Base-by-base conservation (phyloP, 2,113 vertebrate genomes). In the Acrocephalus kingi region DNA sequence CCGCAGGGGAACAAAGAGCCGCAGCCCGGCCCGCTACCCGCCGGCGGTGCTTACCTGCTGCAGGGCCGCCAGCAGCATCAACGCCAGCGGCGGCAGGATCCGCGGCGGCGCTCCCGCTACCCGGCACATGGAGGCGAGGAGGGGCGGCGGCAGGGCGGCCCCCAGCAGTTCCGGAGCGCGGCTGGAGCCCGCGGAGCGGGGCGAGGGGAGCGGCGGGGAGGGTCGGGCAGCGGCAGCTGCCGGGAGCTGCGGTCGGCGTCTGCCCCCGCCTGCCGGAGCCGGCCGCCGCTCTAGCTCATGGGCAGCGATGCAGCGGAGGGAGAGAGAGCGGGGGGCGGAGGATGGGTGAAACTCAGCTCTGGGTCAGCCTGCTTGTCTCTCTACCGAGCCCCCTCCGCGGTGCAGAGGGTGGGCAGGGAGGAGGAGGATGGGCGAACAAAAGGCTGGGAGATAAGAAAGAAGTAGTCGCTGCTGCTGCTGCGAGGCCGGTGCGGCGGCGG, bases 41-140 rank as follows among this genome's bases (percentile, higher is more conserved):
- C 82, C 92, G 63, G 87, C 79, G 55, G 71, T n/a, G 73, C 91
- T 95, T 98, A 98, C 98, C 98, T 98, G 98, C 87, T 96, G 97
- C 89, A 97, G 96, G 96, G 97, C 97, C 96, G 96, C 96, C 84
- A 97, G 90, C 87, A 96, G 83, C 95, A 98, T 88, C 96, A 98
- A 84, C 92, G 97, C 97, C 92, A 98, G 97, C 97, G 97, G 97
- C 97, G 97, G 98, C 97, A 97, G 95, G 94, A 97, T 97, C 97
- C 97, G 96, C 97, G 96, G 97, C 96, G 97, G 95, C 94, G 97
- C 91, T 98, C 97, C 97, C 96, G 95, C 93, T 97, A 95, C 75
- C 93, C 97, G 97, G 97, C 97, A 98, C 98, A 98, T 98, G 98
- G 97, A 98, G 97, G 93, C 98, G 97, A 96, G 91, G 96, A 97